These are phyloP conservation scores for Periophthalmus modestus DNA, from an alignment of 2,113 vertebrate genomes.

Conservation along the genomic window DNA sequence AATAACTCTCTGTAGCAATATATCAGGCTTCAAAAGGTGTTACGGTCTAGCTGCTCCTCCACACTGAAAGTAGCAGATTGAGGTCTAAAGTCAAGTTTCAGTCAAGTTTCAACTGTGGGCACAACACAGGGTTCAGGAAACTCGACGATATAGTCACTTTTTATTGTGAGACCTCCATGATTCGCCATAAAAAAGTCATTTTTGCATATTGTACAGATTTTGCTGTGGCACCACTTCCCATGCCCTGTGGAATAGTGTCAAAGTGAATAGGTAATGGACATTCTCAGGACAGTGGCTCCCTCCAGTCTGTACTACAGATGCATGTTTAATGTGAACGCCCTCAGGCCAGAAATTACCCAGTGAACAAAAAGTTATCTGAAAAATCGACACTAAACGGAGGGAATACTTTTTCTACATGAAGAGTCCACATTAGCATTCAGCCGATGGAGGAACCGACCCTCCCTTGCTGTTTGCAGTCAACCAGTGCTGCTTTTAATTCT, in stretches of 20 bases:
- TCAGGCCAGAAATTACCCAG: conserved; percentile 2
- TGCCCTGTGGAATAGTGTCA: neutral
- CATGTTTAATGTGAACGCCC: conserved; percentile 5
- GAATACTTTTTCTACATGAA: neutral
- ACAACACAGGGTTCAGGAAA: neutral
- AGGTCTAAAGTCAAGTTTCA: neutral
- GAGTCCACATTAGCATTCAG: conserved; percentile 3
- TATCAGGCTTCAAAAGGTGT: no score
- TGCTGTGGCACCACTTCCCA: neutral
- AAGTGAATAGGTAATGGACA: neutral
- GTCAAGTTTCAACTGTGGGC: neutral
- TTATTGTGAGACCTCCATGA: no score
- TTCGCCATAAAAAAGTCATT: neutral
- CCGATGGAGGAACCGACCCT: neutral
- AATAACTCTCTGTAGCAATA: no score
- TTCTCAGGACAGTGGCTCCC: neutral
- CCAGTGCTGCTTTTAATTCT: neutral
- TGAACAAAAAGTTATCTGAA: conserved; percentile 5
- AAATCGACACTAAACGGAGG: conserved; percentile 4
- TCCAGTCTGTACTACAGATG: neutral
- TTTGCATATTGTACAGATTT: conserved; percentile 1
- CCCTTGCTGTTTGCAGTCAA: neutral
- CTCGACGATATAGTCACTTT: neutral
- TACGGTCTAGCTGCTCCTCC: neutral
- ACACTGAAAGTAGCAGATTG: neutral